Evolutionary conservation across 2,797 vertebrate genomes (phyloP).

Genomic region (Eremophila alpestris): DNA sequence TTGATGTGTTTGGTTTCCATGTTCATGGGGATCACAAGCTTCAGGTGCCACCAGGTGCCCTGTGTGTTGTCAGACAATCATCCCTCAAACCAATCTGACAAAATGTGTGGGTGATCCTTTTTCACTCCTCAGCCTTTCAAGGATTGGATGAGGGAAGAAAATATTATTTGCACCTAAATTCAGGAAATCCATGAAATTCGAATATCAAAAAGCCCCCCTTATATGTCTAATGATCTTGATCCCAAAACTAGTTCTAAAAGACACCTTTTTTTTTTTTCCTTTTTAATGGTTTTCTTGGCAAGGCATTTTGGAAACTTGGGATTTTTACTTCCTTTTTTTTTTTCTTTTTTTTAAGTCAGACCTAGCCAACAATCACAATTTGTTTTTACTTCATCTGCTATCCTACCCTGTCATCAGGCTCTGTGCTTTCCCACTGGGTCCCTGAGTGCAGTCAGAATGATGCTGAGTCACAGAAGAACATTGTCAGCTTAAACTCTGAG

Average conservation of each 20-base stretch:
- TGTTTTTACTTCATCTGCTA: neutral
- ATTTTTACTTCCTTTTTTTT: neutral
- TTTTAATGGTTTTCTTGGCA: neutral
- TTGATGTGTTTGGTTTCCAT: fast-evolving
- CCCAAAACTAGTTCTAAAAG: neutral
- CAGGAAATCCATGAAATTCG: fast-evolving
- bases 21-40: neutral
- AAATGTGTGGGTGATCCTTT: fast-evolving
- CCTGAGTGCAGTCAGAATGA: neutral
- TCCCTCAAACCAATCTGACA: neutral
- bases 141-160: neutral
- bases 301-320: neutral
- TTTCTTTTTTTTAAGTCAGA: neutral
- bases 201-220: neutral
- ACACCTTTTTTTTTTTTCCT: neutral
- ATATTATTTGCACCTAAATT: neutral
- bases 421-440: neutral
- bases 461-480: neutral
- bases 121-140: neutral
- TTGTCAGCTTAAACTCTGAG: neutral
- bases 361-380: neutral
- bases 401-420: neutral
- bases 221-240: neutral
- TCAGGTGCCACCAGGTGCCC: neutral
- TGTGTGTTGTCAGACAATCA: fast-evolving